Evolutionary conservation across 2,797 vertebrate genomes (phyloP), one percentile per base, ranked within the genome.

Genomic region (Squalus acanthias): DNA sequence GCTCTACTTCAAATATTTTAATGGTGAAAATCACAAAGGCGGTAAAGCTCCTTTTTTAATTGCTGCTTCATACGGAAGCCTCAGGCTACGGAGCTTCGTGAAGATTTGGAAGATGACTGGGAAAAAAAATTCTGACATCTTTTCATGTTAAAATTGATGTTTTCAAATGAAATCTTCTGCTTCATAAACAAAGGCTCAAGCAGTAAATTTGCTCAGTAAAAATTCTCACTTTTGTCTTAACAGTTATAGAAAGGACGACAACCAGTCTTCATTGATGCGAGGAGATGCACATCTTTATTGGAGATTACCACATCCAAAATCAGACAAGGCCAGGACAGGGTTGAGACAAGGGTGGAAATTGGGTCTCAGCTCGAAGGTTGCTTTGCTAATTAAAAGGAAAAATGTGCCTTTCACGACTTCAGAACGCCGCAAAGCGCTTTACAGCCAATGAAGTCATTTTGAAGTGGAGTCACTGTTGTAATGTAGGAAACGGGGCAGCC

Each of bases 1-100:
- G 89, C 20, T 93, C 65, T 8, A 67, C n/a, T 93, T 93, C n/a
- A 46, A 93, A 93, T 93, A 93, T 46, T 67, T 69, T 93, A 7
- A 93, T 69, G 63, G n/a, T 67, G 67, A 63, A 91, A 69, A 24
- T 93, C 67, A 93, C 63, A 69, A 93, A 93, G 22, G 10, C 91
- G 24, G 89, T 2, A 92, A 22, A 92, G 89, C 17, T 92, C 63
- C 17, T 92, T 67, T 88, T 92, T 92, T 92, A 89, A 89, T 89
- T 89, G 87, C 50, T 89, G 26, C 29, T 92, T 92, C 63, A 67
- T 6, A n/a, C 60, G 17, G 89, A 65, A 67, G 89, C 89, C 89
- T 65, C 7, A 22, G 89, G 89, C 89, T 67, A 1, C 33, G 1
- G 1, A 92, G 17, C 63, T 92, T 50, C 60, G 22, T 69, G n/a